Evolutionary conservation across 2,797 vertebrate genomes (phyloP).

Genomic region (Neosilurus hyrtlii): DNA sequence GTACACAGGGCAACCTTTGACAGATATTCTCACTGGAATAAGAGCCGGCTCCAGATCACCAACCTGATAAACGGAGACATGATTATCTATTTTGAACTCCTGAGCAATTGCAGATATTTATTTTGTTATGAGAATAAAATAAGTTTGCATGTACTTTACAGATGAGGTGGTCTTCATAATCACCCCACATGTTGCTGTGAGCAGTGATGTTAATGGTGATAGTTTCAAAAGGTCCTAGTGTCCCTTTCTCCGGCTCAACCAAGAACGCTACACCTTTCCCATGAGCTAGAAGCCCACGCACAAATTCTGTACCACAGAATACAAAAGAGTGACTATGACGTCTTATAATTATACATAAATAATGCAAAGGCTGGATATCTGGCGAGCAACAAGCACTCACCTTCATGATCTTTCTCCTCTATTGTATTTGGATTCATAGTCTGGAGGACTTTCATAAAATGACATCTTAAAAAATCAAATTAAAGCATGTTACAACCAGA

Average conservation of each 20-base stretch:
- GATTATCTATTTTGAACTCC: not conserved
- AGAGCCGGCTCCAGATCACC: conserved; percentile 73
- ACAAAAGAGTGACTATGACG: not conserved
- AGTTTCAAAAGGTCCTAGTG: conserved; percentile 77
- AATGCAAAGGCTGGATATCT: conserved; percentile 3
- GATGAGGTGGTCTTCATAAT: conserved; percentile 85
- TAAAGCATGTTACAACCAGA: not conserved
- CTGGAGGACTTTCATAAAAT: conserved; percentile 56
- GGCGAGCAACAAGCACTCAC: conserved; percentile 50
- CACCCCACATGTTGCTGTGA: conserved; percentile 92
- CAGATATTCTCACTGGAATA: conserved; percentile 82
- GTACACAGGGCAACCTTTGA: conserved; percentile 88
- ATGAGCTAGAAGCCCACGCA: conserved; percentile 74
- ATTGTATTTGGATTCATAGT: conserved; percentile 64
- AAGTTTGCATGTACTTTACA: conserved; percentile 74
- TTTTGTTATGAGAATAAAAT: not conserved
- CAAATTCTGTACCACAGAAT: conserved; percentile 71
- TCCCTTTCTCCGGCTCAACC: conserved; percentile 69
- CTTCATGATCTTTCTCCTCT: conserved; percentile 64
- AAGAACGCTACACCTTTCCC: conserved; percentile 85
- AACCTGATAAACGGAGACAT: conserved; percentile 69
- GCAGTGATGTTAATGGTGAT: conserved; percentile 77
- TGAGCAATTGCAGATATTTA: not conserved
- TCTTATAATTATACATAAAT: conserved; percentile 13
- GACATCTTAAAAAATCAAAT: conserved; percentile 53